Percentiles rank a stretch among this genome's conserved stretches.
Evolutionary conservation across 2,888 invertebrate species (phyloP).

Genomic region (Apodemia duryi): DNA sequence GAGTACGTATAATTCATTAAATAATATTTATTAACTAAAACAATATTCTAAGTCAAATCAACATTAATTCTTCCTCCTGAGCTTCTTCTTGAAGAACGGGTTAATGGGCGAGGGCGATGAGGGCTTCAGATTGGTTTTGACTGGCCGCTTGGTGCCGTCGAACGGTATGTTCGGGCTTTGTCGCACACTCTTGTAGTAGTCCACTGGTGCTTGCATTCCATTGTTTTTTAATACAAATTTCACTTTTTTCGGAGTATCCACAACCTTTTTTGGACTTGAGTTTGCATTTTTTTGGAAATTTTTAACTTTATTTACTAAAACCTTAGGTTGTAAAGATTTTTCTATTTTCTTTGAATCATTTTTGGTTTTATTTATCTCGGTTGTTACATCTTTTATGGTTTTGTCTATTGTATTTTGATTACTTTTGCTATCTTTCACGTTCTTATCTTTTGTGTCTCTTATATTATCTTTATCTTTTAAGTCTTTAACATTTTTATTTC

Average conservation of each 20-base stretch:
- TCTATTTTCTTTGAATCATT: constrained; percentile 18
- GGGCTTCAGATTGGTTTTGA: constrained; percentile 86
- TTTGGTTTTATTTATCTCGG: constrained; percentile 28
- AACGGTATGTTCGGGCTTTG: constrained; percentile 87
- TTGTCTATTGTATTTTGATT: constrained; percentile 21
- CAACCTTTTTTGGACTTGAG: constrained; percentile 30
- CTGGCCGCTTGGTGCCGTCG: constrained; percentile 84
- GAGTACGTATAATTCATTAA: constrained; percentile 5
- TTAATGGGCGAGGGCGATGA: constrained; percentile 85
- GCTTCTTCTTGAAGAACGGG: constrained; percentile 84
- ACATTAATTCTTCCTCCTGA: constrained; percentile 19
- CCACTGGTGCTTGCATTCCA: constrained; percentile 84
- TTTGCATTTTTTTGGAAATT: constrained; percentile 42
- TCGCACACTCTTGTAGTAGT: constrained; percentile 84
- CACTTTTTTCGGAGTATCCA: constrained; percentile 81
- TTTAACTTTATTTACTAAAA: constrained; percentile 50
- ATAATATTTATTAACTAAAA: constrained; percentile 15
- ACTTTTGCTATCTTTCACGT: constrained; percentile 4
- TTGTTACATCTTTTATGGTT: constrained; percentile 23
- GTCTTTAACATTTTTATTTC: constrained; percentile 21
- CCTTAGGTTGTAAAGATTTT: constrained; percentile 25
- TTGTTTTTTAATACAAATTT: constrained; percentile 86
- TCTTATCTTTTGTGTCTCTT: constrained; percentile 23
- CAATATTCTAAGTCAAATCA: constrained; percentile 9
- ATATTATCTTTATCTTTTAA: constrained; percentile 19